Evolutionary conservation across 2,113 vertebrate species (phyloP).

Genomic region (Paralichthys olivaceus): DNA sequence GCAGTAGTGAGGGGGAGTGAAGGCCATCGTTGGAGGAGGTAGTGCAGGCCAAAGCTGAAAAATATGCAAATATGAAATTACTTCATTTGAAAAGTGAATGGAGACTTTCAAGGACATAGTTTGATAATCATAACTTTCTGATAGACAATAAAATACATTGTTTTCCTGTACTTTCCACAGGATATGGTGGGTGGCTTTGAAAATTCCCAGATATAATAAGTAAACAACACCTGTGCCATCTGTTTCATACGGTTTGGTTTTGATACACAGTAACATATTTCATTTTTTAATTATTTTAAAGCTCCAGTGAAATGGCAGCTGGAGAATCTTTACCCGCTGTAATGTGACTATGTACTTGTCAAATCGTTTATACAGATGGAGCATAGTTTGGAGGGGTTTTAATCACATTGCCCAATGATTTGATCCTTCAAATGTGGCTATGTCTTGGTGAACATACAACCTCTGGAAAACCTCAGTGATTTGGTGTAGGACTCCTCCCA

Average conservation of each 20-base stretch:
- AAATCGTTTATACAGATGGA: not conserved
- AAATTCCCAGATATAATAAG: not conserved
- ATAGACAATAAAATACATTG: not conserved
- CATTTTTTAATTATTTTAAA: not conserved
- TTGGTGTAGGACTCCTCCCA: conserved; percentile 14
- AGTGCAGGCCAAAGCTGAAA: not conserved
- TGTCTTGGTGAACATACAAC: not conserved
- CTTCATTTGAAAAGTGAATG: not conserved
- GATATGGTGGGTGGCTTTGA: not conserved
- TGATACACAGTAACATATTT: not conserved
- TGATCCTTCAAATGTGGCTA: not conserved
- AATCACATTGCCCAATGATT: not conserved
- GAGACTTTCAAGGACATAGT: not conserved
- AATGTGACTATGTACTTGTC: not conserved
- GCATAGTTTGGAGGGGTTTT: not conserved
- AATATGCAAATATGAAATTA: not conserved
- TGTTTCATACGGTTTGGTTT: not conserved
- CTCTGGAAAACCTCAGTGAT: not conserved
- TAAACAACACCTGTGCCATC: not conserved
- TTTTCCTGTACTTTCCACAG: not conserved
- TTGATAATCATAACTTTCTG: not conserved
- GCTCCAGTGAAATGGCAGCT: not conserved
- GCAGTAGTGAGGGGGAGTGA: not conserved
- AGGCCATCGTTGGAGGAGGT: not conserved
- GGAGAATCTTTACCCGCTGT: not conserved